Conservation (phyloP, 2,888 invertebrate species). For the Mystacides longicornis region DNA sequence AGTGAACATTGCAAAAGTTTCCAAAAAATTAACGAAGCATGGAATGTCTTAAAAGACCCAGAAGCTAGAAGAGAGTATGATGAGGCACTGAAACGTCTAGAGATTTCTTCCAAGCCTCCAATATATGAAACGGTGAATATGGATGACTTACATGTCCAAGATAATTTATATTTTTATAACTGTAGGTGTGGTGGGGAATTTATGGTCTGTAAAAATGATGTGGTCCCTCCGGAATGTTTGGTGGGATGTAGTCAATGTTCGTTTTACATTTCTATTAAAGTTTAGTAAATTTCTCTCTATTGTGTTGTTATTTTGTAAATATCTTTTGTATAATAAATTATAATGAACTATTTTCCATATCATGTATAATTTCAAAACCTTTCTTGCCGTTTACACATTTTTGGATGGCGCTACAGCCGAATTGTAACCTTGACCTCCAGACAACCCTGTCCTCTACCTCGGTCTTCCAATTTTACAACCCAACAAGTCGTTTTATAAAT, state of each 20-base stretch:
- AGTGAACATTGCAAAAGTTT: constrained; percentile 36
- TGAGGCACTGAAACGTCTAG: constrained; percentile 49
- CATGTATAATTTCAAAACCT: background rate
- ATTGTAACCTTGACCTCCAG: too few species aligned
- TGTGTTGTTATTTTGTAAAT: background rate
- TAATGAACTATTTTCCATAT: background rate
- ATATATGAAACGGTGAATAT: constrained; percentile 52
- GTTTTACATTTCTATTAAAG: constrained; percentile 53
- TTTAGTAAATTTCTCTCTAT: background rate
- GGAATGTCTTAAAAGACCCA: constrained; percentile 58
- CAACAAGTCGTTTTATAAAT: too few species aligned
- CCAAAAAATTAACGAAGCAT: constrained; percentile 59
- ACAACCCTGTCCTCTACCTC: too few species aligned
- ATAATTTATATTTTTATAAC: constrained; percentile 42
- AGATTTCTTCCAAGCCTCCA: constrained; percentile 49
- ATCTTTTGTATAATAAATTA: background rate
- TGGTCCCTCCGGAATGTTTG: constrained; percentile 39
- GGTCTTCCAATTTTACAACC: too few species aligned
- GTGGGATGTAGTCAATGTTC: constrained; percentile 69
- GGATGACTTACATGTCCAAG: constrained; percentile 36
- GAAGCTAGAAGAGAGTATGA: constrained; percentile 58
- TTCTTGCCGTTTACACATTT: too few species aligned
- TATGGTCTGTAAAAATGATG: constrained; percentile 37
- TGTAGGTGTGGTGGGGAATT: constrained; percentile 67
- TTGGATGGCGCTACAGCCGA: too few species aligned